phyloP scores from a whole-genome alignment of 2,113 vertebrate genomes.

The Heterochromis multidens region DNA sequence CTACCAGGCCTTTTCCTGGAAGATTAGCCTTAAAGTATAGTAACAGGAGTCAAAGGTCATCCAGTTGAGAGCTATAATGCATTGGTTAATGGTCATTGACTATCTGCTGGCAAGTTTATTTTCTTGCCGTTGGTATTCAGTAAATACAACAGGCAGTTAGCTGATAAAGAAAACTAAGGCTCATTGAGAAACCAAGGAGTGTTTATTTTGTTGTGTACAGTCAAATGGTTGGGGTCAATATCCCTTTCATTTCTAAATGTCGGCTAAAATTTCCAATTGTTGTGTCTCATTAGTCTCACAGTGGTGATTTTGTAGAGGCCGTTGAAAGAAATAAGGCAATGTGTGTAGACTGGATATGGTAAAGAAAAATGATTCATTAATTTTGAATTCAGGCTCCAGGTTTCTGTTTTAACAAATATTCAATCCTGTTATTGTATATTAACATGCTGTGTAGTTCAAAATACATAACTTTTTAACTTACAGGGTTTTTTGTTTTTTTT shows the following conservation, averaged over 20 bases:
- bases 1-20: constrained; percentile 28
- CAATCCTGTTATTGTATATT: not conserved
- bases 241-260: constrained; percentile 5
- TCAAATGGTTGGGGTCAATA: constrained; percentile 6
- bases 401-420: not conserved
- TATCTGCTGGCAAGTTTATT: constrained; percentile 18
- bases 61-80: constrained; percentile 20
- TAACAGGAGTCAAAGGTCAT: constrained; percentile 27
- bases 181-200: not conserved
- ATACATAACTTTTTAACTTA: not conserved
- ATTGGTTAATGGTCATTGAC: constrained; percentile 31
- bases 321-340: not conserved
- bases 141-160: constrained; percentile 19
- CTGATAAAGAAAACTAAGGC: constrained; percentile 13
- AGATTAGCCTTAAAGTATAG: not conserved
- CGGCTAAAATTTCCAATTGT: not conserved
- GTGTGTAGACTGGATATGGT: not conserved
- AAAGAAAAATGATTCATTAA: not conserved
- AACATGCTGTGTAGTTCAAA: not conserved
- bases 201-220: constrained; percentile 1
- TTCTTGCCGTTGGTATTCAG: not conserved
- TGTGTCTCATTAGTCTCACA: constrained; percentile 3
- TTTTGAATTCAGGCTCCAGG: not conserved
- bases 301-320: not conserved
- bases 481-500: not conserved